Conservation (phyloP, 2,797 vertebrate species). For the Hyperoplus immaculatus region DNA sequence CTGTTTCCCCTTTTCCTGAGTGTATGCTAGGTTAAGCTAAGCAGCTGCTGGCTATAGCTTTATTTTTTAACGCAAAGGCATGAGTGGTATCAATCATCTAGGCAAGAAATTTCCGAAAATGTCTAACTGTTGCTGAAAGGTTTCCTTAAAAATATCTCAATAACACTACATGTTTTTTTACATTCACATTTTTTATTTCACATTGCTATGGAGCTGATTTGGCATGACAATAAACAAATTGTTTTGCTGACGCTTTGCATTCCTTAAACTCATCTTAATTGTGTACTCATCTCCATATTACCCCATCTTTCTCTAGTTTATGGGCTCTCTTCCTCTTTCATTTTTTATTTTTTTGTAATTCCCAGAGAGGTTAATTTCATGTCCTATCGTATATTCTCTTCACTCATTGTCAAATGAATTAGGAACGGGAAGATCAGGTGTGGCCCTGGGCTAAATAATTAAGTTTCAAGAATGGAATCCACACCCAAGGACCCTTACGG, state of each 20-base stretch:
- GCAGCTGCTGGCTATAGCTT: background rate
- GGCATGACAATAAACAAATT: conserved; percentile 76
- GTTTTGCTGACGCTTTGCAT: conserved; percentile 71
- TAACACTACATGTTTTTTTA: conserved; percentile 34
- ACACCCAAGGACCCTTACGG: conserved; percentile 73
- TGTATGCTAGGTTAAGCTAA: conserved; percentile 6
- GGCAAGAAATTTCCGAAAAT: conserved; percentile 5
- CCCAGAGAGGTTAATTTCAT: background rate
- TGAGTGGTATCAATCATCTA: background rate
- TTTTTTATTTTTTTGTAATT: background rate
- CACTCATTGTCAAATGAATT: conserved; percentile 32
- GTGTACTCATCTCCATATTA: conserved; percentile 27
- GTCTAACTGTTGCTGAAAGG: conserved; percentile 18
- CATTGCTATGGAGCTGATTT: conserved; percentile 60
- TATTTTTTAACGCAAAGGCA: background rate
- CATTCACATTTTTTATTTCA: conserved; percentile 35
- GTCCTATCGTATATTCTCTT: conserved; percentile 8
- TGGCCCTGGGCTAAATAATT: conserved; percentile 78
- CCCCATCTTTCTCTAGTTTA: conserved; percentile 1
- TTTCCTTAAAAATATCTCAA: conserved; percentile 45
- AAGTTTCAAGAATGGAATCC: conserved; percentile 73
- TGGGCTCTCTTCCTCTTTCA: conserved; percentile 12
- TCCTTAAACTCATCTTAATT: conserved; percentile 46
- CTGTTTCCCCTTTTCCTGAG: background rate
- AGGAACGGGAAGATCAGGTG: conserved; percentile 70